Base-by-base conservation (phyloP, 1,140 invertebrate genomes). In the Asobara japonica region DNA sequence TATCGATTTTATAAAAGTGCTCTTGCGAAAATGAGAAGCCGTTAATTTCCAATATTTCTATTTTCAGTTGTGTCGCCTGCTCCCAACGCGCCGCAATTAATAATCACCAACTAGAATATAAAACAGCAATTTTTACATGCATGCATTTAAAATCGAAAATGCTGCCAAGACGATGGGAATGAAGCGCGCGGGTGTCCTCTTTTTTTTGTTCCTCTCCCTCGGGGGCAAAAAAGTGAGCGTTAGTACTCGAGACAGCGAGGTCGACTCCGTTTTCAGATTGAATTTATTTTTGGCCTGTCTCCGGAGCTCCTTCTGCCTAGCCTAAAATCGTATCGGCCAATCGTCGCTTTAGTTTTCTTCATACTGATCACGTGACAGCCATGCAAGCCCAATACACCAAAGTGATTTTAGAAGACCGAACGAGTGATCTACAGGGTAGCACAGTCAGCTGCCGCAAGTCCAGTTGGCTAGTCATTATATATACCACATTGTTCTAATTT, bases 401-500 rank as follows among this genome's bases (percentile, higher is more conserved):
- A 71, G 48, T 48, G 65, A 73, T 70, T 74, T 74, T 74, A 77
- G 76, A 73, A 48, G 65, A 73, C 74, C 78, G 74, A 78, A 73
- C 73, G 72, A 76, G 66, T 69, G 78, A 74, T 76, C 76, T 70
- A 75, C 69, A 74, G 77, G 77, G 56, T 72, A 72, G 71, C 78
- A 88, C 89, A 90, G 89, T 90, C 87, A 89, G 86, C 88, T 88
- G 81, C 85, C 78, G 83, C 84, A 83, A 76, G 83, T 85, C 85
- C 83, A 82, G 86, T 89, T 87, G 86, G 86, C 88, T 88, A 88
- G 89, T 89, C 89, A 87, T 79, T 79, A 79, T n/a, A 76, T 77
- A 77, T 29, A 56, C 36, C 18, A 62, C 33, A 71, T 56, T 33
- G 30, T 25, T 62, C 33, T 64, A 29, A 30, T 71, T 65, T 61